These are phyloP conservation scores for Malurus splendens DNA, from an alignment of 2,797 vertebrate genomes.

Conservation along the genomic window DNA sequence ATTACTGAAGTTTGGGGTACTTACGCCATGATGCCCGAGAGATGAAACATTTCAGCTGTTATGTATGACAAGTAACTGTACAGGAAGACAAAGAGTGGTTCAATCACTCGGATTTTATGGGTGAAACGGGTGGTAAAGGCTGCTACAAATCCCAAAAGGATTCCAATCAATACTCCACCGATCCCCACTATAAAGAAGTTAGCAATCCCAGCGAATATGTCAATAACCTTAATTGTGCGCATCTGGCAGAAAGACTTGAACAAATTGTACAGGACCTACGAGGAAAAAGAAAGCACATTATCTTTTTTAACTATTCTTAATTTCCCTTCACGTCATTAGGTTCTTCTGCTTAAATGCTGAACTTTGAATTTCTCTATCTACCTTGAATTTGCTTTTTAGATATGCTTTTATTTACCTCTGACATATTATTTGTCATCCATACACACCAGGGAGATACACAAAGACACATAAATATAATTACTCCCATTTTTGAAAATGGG, in stretches of 20 bases:
- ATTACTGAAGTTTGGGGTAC: constrained; percentile 65
- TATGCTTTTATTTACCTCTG: neutral
- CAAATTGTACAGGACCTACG: constrained; percentile 93
- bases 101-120: constrained; percentile 88
- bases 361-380: neutral
- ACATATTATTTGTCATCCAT: neutral
- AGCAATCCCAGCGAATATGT: constrained; percentile 87
- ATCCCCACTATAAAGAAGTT: constrained; percentile 90
- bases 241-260: constrained; percentile 91
- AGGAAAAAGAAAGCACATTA: constrained; percentile 22
- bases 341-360: neutral
- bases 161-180: constrained; percentile 87
- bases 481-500: neutral
- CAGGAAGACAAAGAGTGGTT: constrained; percentile 96
- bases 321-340: neutral
- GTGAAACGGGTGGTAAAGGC: constrained; percentile 96
- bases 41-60: constrained; percentile 90
- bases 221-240: constrained; percentile 84
- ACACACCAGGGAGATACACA: neutral
- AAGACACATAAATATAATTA: neutral
- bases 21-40: constrained; percentile 98
- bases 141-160: constrained; percentile 90
- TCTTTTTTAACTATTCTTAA: neutral
- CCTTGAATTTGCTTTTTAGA: neutral
- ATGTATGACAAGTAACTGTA: constrained; percentile 96